Percentiles rank a stretch among this genome's conserved stretches.
Conservation (phyloP, 2,888 invertebrate species). For the Cheiracanthium punctorium region DNA sequence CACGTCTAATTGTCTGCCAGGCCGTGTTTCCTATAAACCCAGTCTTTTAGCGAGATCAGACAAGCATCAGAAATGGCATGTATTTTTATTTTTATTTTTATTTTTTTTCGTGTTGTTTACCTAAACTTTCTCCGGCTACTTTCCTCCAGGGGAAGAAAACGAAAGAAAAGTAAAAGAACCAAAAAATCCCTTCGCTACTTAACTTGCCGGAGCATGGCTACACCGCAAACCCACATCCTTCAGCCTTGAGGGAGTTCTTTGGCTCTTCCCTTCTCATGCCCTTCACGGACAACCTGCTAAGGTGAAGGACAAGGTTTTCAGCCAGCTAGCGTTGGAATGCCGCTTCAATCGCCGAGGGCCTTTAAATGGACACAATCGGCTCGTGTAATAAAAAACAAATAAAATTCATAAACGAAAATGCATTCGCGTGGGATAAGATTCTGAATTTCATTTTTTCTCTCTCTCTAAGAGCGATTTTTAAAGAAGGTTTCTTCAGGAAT, state of each 20-base stretch:
- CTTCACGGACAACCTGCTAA: slow-evolving; percentile 13
- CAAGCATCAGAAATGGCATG: background rate
- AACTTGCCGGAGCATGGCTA: background rate
- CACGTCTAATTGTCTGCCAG: background rate
- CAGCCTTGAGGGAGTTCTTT: slow-evolving; percentile 15
- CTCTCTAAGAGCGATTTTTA: no score
- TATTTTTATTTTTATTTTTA: no score
- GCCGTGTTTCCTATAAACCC: background rate
- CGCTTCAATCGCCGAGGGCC: slow-evolving; percentile 4
- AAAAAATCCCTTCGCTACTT: background rate
- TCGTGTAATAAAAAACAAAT: background rate
- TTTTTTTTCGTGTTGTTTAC: background rate
- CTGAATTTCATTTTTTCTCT: background rate
- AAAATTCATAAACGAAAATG: background rate
- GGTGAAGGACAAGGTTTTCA: slow-evolving; percentile 13
- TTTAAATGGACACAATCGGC: slow-evolving; percentile 12
- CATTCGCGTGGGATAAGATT: slow-evolving; percentile 11
- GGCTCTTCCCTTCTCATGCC: slow-evolving; percentile 4
- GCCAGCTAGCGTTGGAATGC: background rate
- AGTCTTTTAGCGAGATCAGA: background rate
- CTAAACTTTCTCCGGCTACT: background rate
- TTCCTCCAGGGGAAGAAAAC: background rate
- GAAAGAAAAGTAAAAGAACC: no score
- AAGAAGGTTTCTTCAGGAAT: no score
- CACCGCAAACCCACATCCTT: slow-evolving; percentile 17